phyloP scores from a whole-genome alignment of 2,888 invertebrate genomes.

The Cryptophagus acutangulus region DNA sequence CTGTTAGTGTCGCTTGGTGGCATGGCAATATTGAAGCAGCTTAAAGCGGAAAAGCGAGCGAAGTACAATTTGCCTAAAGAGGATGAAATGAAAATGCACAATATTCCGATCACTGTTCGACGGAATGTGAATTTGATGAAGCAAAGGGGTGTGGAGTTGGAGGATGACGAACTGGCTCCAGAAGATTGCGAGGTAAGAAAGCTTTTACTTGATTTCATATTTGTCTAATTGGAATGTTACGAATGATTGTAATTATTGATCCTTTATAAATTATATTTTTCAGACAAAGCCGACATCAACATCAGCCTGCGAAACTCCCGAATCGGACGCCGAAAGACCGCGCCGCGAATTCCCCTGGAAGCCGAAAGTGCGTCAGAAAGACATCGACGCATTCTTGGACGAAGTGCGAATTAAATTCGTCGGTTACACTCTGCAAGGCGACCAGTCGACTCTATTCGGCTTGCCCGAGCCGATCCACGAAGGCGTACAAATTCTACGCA shows the following conservation, averaged over 20 bases:
- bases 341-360: constrained; percentile 79
- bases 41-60: constrained; percentile 69
- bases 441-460: constrained; percentile 86
- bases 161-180: constrained; percentile 74
- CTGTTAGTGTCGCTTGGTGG: constrained; percentile 90
- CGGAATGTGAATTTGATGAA: constrained; percentile 67
- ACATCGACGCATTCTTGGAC: constrained; percentile 87
- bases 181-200: too few relatives aligned
- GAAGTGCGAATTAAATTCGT: constrained; percentile 92
- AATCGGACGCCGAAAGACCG: constrained; percentile 58
- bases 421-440: constrained; percentile 84
- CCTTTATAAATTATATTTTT: too few relatives aligned
- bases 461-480: constrained; percentile 96
- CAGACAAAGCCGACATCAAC: too few relatives aligned
- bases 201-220: too few relatives aligned
- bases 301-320: too few relatives aligned
- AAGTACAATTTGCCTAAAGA: too few relatives aligned
- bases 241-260: too few relatives aligned
- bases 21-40: constrained; percentile 71
- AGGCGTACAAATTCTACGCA: constrained; percentile 83
- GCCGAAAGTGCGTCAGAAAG: constrained; percentile 85
- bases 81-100: too few relatives aligned
- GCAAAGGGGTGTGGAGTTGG: constrained; percentile 85
- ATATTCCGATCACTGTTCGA: constrained; percentile 6
- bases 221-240: too few relatives aligned